Evolutionary conservation across 2,113 vertebrate genomes (phyloP).

Genomic region (Eulemur macaco): DNA sequence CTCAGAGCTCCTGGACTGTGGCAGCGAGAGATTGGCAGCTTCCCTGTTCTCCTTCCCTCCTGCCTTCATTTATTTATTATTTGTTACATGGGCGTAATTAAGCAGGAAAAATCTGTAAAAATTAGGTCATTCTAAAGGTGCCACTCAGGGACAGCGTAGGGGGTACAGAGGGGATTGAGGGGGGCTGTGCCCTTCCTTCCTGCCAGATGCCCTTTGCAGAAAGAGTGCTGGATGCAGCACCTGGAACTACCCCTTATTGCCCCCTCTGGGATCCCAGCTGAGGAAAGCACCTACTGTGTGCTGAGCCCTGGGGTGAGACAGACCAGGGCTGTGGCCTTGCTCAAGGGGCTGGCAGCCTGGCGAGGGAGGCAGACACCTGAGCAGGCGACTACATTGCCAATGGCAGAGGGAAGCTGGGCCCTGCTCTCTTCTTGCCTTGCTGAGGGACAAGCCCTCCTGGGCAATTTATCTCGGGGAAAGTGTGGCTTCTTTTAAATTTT

Average conservation of each 20-base stretch:
- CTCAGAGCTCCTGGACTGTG: background rate
- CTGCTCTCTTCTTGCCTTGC: background rate
- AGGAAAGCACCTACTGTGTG: background rate
- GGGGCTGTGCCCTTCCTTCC: constrained; percentile 69
- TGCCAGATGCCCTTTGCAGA: constrained; percentile 16
- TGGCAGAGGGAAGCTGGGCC: background rate
- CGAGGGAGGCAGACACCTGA: background rate
- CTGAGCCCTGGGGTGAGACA: background rate
- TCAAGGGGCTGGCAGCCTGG: background rate
- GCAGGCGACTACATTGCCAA: background rate
- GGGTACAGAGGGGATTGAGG: background rate
- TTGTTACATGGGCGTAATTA: constrained; percentile 77
- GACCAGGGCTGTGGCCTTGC: background rate
- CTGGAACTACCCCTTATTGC: constrained; percentile 52
- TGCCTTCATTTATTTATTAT: constrained; percentile 64
- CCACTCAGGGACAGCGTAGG: background rate
- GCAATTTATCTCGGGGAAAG: background rate
- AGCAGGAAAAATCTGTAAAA: constrained; percentile 75
- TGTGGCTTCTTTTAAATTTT: background rate
- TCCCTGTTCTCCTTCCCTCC: background rate
- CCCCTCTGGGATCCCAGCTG: background rate
- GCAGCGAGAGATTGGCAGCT: background rate
- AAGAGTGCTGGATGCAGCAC: background rate
- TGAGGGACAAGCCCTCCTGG: background rate
- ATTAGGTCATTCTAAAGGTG: constrained; percentile 73